phyloP scores from a whole-genome alignment of 2,888 invertebrate species.

The Drosophila mimetica region DNA sequence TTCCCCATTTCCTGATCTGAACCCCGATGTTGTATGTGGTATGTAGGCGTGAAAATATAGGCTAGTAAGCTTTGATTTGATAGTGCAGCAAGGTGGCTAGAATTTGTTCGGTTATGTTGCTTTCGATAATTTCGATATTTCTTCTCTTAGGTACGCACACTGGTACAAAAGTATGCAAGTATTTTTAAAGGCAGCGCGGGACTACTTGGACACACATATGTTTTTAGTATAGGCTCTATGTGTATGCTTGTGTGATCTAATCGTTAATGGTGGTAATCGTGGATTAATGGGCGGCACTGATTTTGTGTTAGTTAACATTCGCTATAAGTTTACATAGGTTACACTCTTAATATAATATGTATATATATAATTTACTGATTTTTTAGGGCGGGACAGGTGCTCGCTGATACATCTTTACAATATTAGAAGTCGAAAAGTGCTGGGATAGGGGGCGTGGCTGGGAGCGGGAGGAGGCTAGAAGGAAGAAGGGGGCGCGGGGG shows the following conservation, averaged over 20 bases:
- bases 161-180: slow-evolving; percentile 72
- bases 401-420: slow-evolving; percentile 35
- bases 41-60: slow-evolving; percentile 26
- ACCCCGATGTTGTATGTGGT: slow-evolving; percentile 18
- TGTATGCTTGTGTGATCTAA: slow-evolving; percentile 55
- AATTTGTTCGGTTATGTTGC: slow-evolving; percentile 26
- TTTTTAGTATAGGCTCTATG: slow-evolving; percentile 52
- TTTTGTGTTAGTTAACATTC: slow-evolving; percentile 78
- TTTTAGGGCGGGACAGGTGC: slow-evolving; percentile 28
- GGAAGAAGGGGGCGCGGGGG: neutral
- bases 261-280: slow-evolving; percentile 77
- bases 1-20: slow-evolving; percentile 6
- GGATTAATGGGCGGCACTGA: slow-evolving; percentile 79
- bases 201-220: slow-evolving; percentile 60
- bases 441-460: neutral
- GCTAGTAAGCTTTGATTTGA: slow-evolving; percentile 58
- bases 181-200: slow-evolving; percentile 69
- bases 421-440: slow-evolving; percentile 36
- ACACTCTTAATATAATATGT: slow-evolving; percentile 38
- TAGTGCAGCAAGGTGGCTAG: slow-evolving; percentile 53
- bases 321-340: slow-evolving; percentile 56
- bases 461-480: neutral
- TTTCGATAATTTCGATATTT: slow-evolving; percentile 14
- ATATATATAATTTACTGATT: slow-evolving; percentile 31
- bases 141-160: slow-evolving; percentile 69